These are phyloP conservation scores for Myotis davidii DNA, from an alignment of 2,113 vertebrate species.

Conservation along the genomic window DNA sequence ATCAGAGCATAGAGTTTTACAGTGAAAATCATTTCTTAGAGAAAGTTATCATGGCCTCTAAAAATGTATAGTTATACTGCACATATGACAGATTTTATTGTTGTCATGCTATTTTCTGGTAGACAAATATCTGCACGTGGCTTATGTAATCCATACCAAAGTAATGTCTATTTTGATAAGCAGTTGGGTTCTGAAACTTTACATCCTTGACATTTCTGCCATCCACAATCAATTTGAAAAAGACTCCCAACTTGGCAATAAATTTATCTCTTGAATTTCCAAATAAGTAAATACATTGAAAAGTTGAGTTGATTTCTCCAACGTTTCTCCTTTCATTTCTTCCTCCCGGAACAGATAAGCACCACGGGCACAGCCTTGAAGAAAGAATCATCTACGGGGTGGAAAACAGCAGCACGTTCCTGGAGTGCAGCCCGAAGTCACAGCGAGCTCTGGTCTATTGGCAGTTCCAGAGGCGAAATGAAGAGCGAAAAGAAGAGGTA, in stretches of 20 bases:
- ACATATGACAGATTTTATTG: not conserved
- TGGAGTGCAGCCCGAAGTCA: slow-evolving; percentile 97
- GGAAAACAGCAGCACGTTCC: slow-evolving; percentile 98
- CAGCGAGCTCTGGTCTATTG: slow-evolving; percentile 94
- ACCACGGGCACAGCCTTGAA: slow-evolving; percentile 87
- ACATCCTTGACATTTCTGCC: not conserved
- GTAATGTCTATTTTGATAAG: not conserved
- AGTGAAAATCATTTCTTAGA: not conserved
- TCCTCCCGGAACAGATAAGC: slow-evolving; percentile 87
- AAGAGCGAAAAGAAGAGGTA: slow-evolving; percentile 95
- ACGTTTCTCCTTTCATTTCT: not conserved
- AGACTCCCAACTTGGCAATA: not conserved
- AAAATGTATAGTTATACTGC: not conserved
- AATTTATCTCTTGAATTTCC: slow-evolving; percentile 38
- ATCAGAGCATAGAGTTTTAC: not conserved
- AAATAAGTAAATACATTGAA: not conserved
- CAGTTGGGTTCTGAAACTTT: slow-evolving; percentile 9
- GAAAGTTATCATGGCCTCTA: not conserved
- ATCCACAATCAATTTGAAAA: slow-evolving; percentile 39
- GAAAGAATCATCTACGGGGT: slow-evolving; percentile 97
- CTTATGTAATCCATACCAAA: slow-evolving; percentile 15
- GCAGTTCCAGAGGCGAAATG: slow-evolving; percentile 93
- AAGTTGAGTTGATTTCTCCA: slow-evolving; percentile 41
- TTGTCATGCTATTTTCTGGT: slow-evolving; percentile 16
- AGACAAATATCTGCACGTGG: not conserved